These are phyloP conservation scores for Diceros bicornis DNA, from an alignment of 2,797 vertebrate species.

Conservation along the genomic window DNA sequence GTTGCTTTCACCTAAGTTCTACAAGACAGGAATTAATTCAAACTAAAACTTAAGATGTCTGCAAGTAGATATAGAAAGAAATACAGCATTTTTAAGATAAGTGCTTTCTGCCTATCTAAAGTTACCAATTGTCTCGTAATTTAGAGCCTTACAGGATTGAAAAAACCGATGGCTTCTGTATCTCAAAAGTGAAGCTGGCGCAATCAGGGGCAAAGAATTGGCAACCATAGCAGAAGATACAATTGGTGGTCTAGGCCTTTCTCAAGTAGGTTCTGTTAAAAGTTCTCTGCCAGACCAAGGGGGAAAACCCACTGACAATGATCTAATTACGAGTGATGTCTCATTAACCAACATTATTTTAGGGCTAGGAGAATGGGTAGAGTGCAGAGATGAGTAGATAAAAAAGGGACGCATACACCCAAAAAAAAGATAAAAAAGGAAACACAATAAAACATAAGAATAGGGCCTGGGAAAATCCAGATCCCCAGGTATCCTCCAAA, in stretches of 20 bases:
- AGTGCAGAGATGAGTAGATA: not conserved
- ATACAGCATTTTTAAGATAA: not conserved
- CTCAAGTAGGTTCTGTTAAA: not conserved
- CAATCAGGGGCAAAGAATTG: not conserved
- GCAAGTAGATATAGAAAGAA: not conserved
- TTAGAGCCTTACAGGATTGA: not conserved
- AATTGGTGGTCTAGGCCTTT: not conserved
- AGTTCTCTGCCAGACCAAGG: not conserved
- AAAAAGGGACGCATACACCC: not conserved
- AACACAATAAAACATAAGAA: not conserved
- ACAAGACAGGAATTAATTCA: not conserved
- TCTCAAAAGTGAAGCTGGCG: constrained; percentile 12
- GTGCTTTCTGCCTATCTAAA: constrained; percentile 26
- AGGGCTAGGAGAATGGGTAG: not conserved
- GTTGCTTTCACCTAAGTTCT: constrained; percentile 53
- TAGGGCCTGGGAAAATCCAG: not conserved
- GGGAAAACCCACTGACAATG: not conserved
- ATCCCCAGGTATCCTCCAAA: not conserved
- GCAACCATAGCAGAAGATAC: not conserved
- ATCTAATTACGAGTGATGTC: not conserved
- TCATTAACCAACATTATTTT: constrained; percentile 48
- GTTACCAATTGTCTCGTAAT: not conserved
- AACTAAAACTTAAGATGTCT: not conserved
- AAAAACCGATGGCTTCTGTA: not conserved
- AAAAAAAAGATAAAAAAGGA: not conserved